Percentiles rank a stretch among this genome's conserved stretches.
Evolutionary conservation across 2,113 vertebrate species (phyloP).

Genomic region (Elachura formosa): DNA sequence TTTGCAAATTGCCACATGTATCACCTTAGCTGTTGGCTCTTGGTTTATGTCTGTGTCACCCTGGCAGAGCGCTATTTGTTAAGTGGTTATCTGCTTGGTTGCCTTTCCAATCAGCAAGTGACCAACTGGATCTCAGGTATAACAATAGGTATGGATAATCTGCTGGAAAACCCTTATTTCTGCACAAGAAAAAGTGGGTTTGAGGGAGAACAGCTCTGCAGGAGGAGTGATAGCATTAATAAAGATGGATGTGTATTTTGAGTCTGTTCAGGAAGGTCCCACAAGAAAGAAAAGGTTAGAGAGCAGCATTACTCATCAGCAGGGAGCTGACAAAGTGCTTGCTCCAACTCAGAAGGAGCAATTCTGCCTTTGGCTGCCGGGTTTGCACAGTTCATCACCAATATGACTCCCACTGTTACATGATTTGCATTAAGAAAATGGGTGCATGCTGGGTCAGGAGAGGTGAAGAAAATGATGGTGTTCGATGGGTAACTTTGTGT

Average conservation of each 20-base stretch:
- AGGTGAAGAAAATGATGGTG: neutral
- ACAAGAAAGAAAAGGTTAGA: neutral
- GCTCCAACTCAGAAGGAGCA: neutral
- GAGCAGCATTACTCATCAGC: rapidly evolving
- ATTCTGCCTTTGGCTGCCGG: neutral
- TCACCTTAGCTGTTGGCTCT: neutral
- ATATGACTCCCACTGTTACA: neutral
- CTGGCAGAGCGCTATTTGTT: neutral
- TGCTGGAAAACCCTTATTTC: neutral
- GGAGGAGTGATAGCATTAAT: neutral
- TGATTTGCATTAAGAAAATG: neutral
- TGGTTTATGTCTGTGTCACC: neutral
- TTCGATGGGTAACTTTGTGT: neutral
- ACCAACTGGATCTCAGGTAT: neutral
- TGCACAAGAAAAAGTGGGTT: neutral
- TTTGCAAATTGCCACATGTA: neutral
- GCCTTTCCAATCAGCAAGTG: neutral
- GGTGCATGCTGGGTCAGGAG: neutral
- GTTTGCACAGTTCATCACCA: neutral
- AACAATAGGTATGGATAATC: neutral
- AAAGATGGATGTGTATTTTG: neutral
- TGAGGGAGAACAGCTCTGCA: neutral
- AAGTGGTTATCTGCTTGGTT: neutral
- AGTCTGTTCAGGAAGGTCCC: neutral
- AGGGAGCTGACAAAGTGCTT: neutral